Evolutionary conservation across 2,888 invertebrate species (phyloP), one percentile per base, ranked within the genome.

Genomic region (Diadegma fenestrale): DNA sequence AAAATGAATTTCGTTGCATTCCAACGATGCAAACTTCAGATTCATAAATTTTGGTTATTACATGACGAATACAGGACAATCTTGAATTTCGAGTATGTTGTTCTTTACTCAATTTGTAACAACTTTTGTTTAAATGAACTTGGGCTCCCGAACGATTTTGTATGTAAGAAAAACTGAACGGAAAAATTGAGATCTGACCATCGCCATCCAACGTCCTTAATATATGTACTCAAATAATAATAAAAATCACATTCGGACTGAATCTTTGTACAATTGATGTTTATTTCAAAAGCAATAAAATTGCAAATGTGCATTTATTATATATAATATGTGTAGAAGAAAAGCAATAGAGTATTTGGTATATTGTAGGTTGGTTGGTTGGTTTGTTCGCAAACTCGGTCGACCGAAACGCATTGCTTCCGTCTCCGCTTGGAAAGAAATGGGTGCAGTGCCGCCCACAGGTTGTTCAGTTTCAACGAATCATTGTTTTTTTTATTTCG

Each of bases 351-450:
- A 37, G 19, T 64, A 76, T 64, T 48, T 64, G 22, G 76, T 64
- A 43, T 37, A 75, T 63, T 54, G 45, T 61, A 66, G 81, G 48
- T 68, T 68, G 78, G 77, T 73, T 69, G 72, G 84, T 76, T 66
- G 5, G 76, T 48, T 48, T 51, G 66, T 37, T 64, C 64, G 76
- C 76, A 37, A 76, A 76, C 76, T 82, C 82, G 78, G 75, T 88
- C 81, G 80, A 82, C 80, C 87, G 80, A 83, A 87, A 88, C 79
- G 79, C 86, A 86, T 87, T 78, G 84, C 86, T 87, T 88, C 88
- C 88, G 87, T 87, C 85, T 85, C 86, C 87, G 81, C 84, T 82
- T 69, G 77, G 87, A 78, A 69, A 84, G 76, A 87, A 84, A 71
- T 87, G 86, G 87, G 87, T 72, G 87, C 86, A 85, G 85, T 78